Evolutionary conservation across 2,888 invertebrate species (phyloP), one percentile per base, ranked within the genome.

Genomic region (Deilephila elpenor): DNA sequence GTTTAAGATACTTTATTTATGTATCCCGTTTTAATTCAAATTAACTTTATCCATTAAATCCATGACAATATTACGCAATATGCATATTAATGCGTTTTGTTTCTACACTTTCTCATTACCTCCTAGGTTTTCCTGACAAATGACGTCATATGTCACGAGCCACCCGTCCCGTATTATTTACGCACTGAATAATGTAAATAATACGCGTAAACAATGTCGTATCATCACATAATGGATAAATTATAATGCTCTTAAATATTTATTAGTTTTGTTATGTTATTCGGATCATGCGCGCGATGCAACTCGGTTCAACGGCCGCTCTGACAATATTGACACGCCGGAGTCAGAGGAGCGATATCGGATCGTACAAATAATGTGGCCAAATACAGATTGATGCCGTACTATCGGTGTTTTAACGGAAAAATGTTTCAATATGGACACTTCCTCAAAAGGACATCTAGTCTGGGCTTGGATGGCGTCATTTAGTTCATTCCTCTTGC

Each of bases 251-350:
- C 75, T 75, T 75, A 73, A 75, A 76, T 76, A 76, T 76, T 75
- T 75, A 76, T 75, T 73, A 73, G 75, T 75, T 73, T 73, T 71
- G 71, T 73, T 70, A 72, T 60, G 32, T 70, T 74, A 83, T 84
- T 83, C 84, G 79, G 82, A 80, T 85, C 86, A 84, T 73, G 73
- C 82, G 84, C 80, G 78, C 85, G 81, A 81, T 89, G 88, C 89
- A 87, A 82, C 78, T 81, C 80, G 77, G 80, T 88, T 92, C 91
- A 88, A 78, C 82, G 91, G 82, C 85, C 91, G 79, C 80, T 90
- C 89, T 84, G 84, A 89, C 89, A 91, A 92, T 92, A 93, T 91
- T 92, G 89, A 91, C 91, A 83, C 83, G 78, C 77, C 78, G 84
- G 84, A 88, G 87, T 81, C 81, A 88, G 88, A 88, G 85, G 89